phyloP scores from a whole-genome alignment of 2,888 invertebrate species.

The Tricholauxania praeusta region DNA sequence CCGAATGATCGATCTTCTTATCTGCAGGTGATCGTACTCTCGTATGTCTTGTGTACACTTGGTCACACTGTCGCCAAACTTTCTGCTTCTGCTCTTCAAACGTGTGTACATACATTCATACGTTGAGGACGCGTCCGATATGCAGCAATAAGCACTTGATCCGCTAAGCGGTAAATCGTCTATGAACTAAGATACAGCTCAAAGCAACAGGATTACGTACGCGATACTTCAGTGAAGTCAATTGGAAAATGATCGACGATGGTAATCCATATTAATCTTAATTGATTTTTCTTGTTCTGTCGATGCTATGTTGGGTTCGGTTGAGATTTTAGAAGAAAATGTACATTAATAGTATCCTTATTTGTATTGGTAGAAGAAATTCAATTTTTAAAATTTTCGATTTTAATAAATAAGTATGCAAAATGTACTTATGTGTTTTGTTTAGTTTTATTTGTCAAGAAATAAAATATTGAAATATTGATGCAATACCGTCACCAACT shows the following conservation, averaged over 20 bases:
- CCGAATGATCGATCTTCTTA: conserved; percentile 11
- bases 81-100: conserved; percentile 13
- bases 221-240: conserved; percentile 45
- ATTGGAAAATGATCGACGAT: conserved; percentile 60
- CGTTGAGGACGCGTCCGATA: neutral
- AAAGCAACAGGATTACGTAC: conserved; percentile 36
- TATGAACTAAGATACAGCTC: conserved; percentile 11
- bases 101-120: neutral
- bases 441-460: too few species aligned
- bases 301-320: neutral
- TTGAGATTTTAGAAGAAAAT: neutral
- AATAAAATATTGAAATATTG: too few species aligned
- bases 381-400: too few species aligned
- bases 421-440: too few species aligned
- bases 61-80: conserved; percentile 21
- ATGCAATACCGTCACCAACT: too few species aligned
- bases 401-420: too few species aligned
- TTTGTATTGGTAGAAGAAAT: too few species aligned
- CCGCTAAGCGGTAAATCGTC: conserved; percentile 24
- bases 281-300: conserved; percentile 30
- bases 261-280: conserved; percentile 35
- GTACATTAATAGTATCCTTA: too few species aligned
- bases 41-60: neutral
- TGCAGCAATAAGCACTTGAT: conserved; percentile 15
- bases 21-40: conserved; percentile 28